Evolutionary conservation across 2,888 invertebrate genomes (phyloP), one percentile per base, ranked within the genome.

Genomic region (Acleris emargana): DNA sequence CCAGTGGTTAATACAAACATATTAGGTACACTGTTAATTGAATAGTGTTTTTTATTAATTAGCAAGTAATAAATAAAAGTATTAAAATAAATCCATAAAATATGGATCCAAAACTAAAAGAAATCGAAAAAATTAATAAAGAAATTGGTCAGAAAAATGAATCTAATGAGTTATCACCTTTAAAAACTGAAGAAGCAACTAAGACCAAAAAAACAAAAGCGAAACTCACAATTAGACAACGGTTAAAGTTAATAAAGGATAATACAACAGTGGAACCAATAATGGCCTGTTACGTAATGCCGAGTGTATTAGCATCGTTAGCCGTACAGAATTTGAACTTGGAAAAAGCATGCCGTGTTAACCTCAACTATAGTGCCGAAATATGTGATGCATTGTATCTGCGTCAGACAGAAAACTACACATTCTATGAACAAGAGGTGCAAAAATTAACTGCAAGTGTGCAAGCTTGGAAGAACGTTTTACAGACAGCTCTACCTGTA

Each of bases 311-410:
- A 52, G 95, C 97, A 0, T 95, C 95, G 18, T 81, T 97, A 71
- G 97, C 97, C 20, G 96, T 96, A 50, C 97, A 97, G 85, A 97
- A 97, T 87, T 86, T 96, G 51, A 96, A 96, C 81, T 87, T 96
- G 71, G 97, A 97, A 84, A 97, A 97, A 81, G 97, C 97, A 0
- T 97, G 97, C 78, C 90, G 96, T 52, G 97, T 97, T 0, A 97
- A 97, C 81, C 91, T 97, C 68, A 94, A 93, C 38, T 96, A 95
- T 75, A 93, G 94, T 5, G 91, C 93, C 49, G 94, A 94, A 76
- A 93, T 97, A 13, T 97, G 97, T 80, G 94, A 95, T 70, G 97
- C 97, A 0, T 84, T 97, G 6, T 95, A 95, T 43, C 89, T 94
- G 22, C 93, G 97, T 71, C 93, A 96, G 70, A 97, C 96, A 0